Evolutionary conservation across 35 echinoderm and acorn worm genomes (phyloP).

Genomic region (Ophioderma brevispina): DNA sequence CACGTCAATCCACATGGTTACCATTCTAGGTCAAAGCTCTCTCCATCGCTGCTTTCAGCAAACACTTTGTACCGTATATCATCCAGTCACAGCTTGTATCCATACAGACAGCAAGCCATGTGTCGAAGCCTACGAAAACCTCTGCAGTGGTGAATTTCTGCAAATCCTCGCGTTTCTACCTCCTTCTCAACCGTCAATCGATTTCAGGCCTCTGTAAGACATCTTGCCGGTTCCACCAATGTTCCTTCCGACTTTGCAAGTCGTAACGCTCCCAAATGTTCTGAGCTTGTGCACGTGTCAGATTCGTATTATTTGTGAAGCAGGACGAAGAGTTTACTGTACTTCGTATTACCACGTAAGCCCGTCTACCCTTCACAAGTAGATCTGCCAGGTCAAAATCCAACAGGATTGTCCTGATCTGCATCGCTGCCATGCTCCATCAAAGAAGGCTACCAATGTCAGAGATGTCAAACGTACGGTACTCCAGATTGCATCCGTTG

Average conservation of each 20-base stretch:
- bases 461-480: not conserved
- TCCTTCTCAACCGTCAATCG: conserved; percentile 1
- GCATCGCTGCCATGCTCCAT: conserved; percentile 32
- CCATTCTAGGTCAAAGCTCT: too few relatives aligned
- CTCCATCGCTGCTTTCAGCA: too few relatives aligned
- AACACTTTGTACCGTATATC: conserved; percentile 47
- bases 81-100: conserved; percentile 19
- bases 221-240: conserved; percentile 33
- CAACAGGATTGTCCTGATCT: conserved; percentile 47
- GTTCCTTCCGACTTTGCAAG: too few relatives aligned
- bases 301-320: not conserved
- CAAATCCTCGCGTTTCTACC: not conserved
- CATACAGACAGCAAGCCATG: conserved; percentile 65
- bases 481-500: conserved; percentile 5
- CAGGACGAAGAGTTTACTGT: not conserved
- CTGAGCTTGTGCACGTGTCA: conserved; percentile 62
- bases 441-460: not conserved
- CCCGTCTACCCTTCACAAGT: conserved; percentile 27
- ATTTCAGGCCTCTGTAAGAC: not conserved
- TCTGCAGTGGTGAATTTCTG: conserved; percentile 41
- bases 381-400: conserved; percentile 10
- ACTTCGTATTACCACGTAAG: not conserved
- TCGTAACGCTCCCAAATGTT: conserved; percentile 23
- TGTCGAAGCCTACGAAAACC: conserved; percentile 60
- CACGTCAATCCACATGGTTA: too few relatives aligned